Base-by-base conservation (phyloP, 2,888 invertebrate species). In the Chydorus sphaericus region DNA sequence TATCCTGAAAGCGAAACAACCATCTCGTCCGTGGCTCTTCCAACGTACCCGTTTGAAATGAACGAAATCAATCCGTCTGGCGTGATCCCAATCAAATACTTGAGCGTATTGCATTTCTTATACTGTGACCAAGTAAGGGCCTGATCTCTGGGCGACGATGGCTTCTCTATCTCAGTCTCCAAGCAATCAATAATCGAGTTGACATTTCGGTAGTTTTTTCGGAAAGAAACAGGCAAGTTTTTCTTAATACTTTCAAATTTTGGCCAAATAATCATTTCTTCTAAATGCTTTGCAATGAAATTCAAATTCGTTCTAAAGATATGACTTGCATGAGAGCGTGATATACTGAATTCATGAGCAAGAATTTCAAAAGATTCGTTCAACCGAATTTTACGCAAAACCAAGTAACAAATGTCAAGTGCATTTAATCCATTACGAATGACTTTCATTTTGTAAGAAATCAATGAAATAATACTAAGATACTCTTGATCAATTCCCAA, bases 151-250 rank as follows among this genome's bases (percentile, higher is more conserved):
- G 66, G 60, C 49, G 66, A 63, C 10, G 61, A 59, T 18, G 68
- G 67, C 59, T 67, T 69, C 61, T 69, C 64, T 30, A 69, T 59
- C 55, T 68, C 64, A 31, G 67, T 67, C 57, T 69, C 67, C 8
- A 69, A 58, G 48, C 68, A 69, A 48, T 69, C 68, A 39, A 68
- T 66, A 3, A 69, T 68, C 31, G 64, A 65, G 54, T 49, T 62
- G 0, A 66, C 63, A n/a, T 65, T 60, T 38, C 37, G 18, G 56
- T 60, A 65, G 37, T 59, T 55, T 16, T 48, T 48, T 54, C 62
- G 37, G 60, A 64, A 63, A 7, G 63, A 39, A 36, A 60, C 58
- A 23, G 63, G 63, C 14, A 63, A 52, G 8, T 54, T 49, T 26
- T 50, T 38, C 57, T 59, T 60, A 38, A 61, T 58, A 20, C 48